phyloP scores from a whole-genome alignment of 2,113 vertebrate genomes.

The Ceratotherium simum region DNA sequence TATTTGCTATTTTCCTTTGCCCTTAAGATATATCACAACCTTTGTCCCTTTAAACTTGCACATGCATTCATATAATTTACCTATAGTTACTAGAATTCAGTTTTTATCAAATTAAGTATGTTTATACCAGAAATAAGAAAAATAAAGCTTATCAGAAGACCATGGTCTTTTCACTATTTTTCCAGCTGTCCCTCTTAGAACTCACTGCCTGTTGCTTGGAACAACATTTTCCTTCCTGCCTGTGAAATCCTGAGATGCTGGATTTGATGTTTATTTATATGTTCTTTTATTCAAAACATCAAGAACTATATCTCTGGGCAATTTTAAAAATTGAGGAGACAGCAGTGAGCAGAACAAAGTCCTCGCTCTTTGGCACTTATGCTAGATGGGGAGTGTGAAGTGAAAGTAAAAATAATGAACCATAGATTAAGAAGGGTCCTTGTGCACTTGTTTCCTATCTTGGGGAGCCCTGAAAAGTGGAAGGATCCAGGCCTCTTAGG shows the following conservation, averaged over 20 bases:
- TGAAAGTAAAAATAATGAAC: neutral
- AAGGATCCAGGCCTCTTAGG: neutral
- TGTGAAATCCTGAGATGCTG: neutral
- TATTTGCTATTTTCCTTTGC: conserved; percentile 13
- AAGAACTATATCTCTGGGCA: neutral
- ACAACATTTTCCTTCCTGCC: conserved; percentile 66
- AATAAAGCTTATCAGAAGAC: conserved; percentile 30
- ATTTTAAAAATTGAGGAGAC: neutral
- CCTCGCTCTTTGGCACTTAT: neutral
- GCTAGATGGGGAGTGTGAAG: neutral
- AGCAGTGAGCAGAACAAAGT: neutral
- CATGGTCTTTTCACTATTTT: conserved; percentile 63
- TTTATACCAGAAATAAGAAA: conserved; percentile 51
- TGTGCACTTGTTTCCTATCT: neutral
- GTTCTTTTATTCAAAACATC: conserved; percentile 55
- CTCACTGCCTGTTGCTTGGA: conserved; percentile 64
- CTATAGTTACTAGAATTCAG: neutral
- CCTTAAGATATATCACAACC: neutral
- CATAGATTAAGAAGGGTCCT: neutral
- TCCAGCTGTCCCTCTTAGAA: conserved; percentile 74
- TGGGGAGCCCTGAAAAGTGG: neutral
- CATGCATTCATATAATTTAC: neutral
- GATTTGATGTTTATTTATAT: conserved; percentile 65
- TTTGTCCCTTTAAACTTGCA: conserved; percentile 27
- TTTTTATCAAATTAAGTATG: conserved; percentile 26